A percentile compares a stretch with the other conserved stretches of the same genome.
Evolutionary conservation across 2,113 vertebrate genomes (phyloP).

Genomic region (Sylvilagus bachmani): DNA sequence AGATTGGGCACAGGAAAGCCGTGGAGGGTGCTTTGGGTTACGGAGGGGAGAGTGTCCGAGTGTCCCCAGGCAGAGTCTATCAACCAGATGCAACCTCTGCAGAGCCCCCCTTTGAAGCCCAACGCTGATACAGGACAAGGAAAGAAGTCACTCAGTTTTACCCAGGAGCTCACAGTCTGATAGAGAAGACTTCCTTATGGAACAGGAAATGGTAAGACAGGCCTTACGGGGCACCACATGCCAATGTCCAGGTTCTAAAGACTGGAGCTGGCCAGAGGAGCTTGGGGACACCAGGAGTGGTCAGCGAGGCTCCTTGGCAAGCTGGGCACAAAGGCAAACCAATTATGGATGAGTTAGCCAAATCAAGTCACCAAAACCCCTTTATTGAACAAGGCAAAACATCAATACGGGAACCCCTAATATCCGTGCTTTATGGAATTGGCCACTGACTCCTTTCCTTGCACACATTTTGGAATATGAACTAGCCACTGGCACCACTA

Average conservation of each 20-base stretch:
- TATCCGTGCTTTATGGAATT: neutral
- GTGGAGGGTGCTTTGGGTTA: neutral
- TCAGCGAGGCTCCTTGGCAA: neutral
- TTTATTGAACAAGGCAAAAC: neutral
- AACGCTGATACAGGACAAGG: neutral
- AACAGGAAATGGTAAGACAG: neutral
- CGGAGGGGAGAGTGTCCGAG: neutral
- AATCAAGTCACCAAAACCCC: neutral
- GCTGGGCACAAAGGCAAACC: neutral
- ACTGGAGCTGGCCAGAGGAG: neutral
- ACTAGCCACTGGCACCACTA: neutral
- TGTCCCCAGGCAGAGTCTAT: neutral
- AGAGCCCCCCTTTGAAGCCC: neutral
- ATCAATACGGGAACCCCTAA: neutral
- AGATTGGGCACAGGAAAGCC: too few relatives aligned
- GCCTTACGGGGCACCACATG: neutral
- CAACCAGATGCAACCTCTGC: neutral
- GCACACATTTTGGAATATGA: neutral
- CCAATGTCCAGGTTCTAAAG: neutral
- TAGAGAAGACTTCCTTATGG: neutral
- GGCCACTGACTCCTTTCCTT: neutral
- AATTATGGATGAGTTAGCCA: neutral
- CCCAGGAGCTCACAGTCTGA: neutral
- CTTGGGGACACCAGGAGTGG: neutral
- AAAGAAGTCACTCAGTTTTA: neutral